phyloP scores from a whole-genome alignment of 2,797 vertebrate species.

The Clarias laeviceps region DNA sequence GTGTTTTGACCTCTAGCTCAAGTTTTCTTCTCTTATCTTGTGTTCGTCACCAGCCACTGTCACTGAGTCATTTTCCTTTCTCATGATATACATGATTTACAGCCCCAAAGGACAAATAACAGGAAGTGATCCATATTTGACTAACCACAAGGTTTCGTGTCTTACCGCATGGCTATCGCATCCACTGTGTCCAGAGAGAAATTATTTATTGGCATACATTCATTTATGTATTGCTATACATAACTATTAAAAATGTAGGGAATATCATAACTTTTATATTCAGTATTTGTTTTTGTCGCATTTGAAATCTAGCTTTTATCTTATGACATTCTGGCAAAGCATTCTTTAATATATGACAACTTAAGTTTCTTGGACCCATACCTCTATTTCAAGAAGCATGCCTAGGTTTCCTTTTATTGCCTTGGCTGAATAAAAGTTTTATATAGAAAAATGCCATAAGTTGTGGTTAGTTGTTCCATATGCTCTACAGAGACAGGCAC shows the following conservation, averaged over 20 bases:
- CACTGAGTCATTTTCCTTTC: conserved; percentile 63
- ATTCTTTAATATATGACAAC: neutral
- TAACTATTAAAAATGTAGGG: neutral
- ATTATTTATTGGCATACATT: neutral
- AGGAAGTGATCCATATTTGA: conserved; percentile 72
- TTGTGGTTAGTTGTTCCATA: conserved; percentile 37
- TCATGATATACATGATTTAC: conserved; percentile 59
- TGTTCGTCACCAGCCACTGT: conserved; percentile 65
- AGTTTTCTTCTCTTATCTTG: conserved; percentile 53
- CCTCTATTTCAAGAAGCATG: neutral
- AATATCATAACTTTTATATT: neutral
- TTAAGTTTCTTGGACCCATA: neutral
- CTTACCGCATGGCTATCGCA: conserved; percentile 54
- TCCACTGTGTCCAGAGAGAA: neutral
- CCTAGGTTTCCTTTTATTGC: neutral
- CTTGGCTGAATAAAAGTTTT: neutral
- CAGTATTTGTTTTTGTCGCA: neutral
- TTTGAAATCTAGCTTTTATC: neutral
- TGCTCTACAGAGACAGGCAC: conserved; percentile 36
- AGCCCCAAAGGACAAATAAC: conserved; percentile 72
- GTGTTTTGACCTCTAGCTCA: conserved; percentile 30
- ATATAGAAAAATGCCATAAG: conserved; percentile 23
- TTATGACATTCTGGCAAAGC: neutral
- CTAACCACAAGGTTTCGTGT: conserved; percentile 60
- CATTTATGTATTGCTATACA: no score